Base-by-base conservation (phyloP, 2,888 invertebrate genomes). In the Limnephilus auricula region DNA sequence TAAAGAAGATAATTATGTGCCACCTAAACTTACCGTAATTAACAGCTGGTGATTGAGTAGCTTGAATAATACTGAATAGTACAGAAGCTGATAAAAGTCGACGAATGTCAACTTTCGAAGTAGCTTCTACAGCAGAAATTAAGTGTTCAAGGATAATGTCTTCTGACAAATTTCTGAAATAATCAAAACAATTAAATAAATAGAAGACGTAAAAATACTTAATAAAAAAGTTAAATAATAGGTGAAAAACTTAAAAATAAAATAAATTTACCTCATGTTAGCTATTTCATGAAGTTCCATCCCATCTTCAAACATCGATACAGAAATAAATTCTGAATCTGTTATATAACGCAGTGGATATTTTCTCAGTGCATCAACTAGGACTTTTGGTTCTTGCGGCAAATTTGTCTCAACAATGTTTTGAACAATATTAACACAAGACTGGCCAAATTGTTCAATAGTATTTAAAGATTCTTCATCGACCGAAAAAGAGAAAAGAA, bases 391-490 rank as follows among this genome's bases (percentile, higher is more conserved):
- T 90, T 93, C 93, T 86, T 92, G 94, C 40, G 94, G 90, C 12
- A 93, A 91, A 91, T 94, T 93, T 18, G 94, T 93, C 12, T 93
- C 91, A 92, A 95, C 94, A 93, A 94, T 95, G 18, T 94, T 92
- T 37, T 93, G 92, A 31, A 96, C 94, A 86, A 94, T 94, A n/a
- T 95, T 93, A 2, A 96, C 92, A 92, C 97, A 95, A 2, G 94
- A 93, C 18, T 94, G 93, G 2, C 97, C 97, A 94, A 96, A 97
- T 93, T 96, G 96, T 90, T 95, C 94, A 25, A 96, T 95, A 94
- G 96, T 96, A 3, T 95, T 95, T 93, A 96, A 96, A 6, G 96
- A 96, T 93, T 97, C 96, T 34, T 96, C 97, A 93, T 97, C 96
- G 88, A 97, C 95, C 95, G 93, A 86, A 94, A 94, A 9, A 9